Percentiles rank a stretch among this genome's conserved stretches.
Conservation (phyloP, 2,888 invertebrate genomes). For the Cryptus armator region DNA sequence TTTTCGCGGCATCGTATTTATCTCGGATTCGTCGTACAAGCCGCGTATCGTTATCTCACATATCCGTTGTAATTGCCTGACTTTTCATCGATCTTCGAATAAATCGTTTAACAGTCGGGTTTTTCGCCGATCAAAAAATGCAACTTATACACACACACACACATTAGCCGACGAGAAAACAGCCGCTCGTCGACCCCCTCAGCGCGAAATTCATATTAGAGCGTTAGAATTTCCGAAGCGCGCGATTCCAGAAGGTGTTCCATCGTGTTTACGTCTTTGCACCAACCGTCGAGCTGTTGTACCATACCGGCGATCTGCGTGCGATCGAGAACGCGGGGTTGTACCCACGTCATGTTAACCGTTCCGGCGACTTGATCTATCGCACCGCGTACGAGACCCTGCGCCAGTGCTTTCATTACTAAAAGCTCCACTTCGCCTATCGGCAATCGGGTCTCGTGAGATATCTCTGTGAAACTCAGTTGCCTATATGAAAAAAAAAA, state of each 20-base stretch:
- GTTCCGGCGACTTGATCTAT: conserved; percentile 95
- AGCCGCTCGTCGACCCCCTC: background rate
- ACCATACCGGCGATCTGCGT: conserved; percentile 91
- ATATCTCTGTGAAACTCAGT: conserved; percentile 96
- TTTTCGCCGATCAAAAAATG: conserved; percentile 1
- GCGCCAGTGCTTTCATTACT: conserved; percentile 98
- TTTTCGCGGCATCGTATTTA: background rate
- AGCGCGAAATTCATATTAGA: conserved; percentile 82
- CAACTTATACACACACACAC: conserved; percentile 15
- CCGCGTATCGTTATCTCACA: background rate
- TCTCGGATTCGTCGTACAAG: conserved; percentile 22
- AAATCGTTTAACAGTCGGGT: background rate
- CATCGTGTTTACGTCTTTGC: conserved; percentile 91
- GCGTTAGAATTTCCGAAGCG: conserved; percentile 92
- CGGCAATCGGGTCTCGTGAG: conserved; percentile 93
- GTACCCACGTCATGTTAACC: conserved; percentile 94
- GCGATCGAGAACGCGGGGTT: conserved; percentile 92
- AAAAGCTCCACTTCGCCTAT: conserved; percentile 96
- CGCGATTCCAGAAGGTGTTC: conserved; percentile 90
- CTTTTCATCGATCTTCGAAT: background rate
- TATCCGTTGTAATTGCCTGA: no score
- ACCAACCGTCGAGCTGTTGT: conserved; percentile 90
- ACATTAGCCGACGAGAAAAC: background rate
- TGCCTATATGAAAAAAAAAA: conserved; percentile 85
- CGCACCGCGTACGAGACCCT: conserved; percentile 96